Conservation (phyloP, 2,113 vertebrate genomes). For the Phalacrocorax pelagicus region DNA sequence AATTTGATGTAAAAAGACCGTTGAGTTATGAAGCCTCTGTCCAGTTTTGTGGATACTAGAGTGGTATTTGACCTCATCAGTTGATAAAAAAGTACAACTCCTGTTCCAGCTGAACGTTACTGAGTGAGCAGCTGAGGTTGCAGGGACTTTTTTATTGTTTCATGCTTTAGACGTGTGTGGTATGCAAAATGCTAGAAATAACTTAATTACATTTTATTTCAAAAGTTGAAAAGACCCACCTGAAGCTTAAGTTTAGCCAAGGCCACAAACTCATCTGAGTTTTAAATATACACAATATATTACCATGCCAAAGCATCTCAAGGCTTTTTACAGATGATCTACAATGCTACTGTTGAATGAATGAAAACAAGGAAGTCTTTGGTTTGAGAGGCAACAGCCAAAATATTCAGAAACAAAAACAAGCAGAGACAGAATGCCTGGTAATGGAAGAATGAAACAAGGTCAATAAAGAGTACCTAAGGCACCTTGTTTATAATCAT, state of each 20-base stretch:
- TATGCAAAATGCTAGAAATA: slow-evolving; percentile 43
- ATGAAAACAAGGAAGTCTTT: slow-evolving; percentile 75
- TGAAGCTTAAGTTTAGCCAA: slow-evolving; percentile 43
- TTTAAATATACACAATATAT: slow-evolving; percentile 28
- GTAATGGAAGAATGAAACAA: slow-evolving; percentile 65
- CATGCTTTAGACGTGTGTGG: neutral
- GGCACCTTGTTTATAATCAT: slow-evolving; percentile 75
- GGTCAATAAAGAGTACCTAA: slow-evolving; percentile 78
- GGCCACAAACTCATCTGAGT: slow-evolving; percentile 50
- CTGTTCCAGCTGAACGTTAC: neutral
- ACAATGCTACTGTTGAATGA: slow-evolving; percentile 36
- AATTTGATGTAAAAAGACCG: neutral
- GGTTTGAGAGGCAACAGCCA: slow-evolving; percentile 70
- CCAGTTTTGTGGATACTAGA: neutral
- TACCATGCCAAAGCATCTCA: slow-evolving; percentile 33
- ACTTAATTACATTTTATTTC: slow-evolving; percentile 22
- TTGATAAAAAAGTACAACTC: neutral
- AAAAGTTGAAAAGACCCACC: slow-evolving; percentile 35
- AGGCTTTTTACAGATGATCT: slow-evolving; percentile 20
- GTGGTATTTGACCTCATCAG: neutral
- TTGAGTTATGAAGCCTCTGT: neutral
- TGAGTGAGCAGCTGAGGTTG: neutral
- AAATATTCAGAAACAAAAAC: slow-evolving; percentile 55
- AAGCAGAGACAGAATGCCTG: slow-evolving; percentile 45
- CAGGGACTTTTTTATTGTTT: neutral